phyloP scores from a whole-genome alignment of 2,797 vertebrate species.

The Squalus acanthias region DNA sequence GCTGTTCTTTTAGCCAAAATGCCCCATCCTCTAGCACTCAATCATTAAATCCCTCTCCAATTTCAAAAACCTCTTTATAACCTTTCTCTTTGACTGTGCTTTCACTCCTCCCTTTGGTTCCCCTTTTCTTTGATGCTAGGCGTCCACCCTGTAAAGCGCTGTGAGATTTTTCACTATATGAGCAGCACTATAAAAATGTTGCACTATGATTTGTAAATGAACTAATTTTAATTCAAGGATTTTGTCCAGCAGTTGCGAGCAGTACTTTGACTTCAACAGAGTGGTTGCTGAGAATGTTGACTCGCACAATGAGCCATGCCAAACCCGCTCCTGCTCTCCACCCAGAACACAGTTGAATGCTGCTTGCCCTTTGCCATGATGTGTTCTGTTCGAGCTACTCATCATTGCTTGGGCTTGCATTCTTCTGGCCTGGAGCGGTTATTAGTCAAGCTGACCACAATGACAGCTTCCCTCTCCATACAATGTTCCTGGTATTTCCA shows the following conservation, averaged over 20 bases:
- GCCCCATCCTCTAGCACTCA: background rate
- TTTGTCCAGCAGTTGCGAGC: background rate
- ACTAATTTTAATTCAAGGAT: background rate
- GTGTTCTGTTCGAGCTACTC: too few species aligned
- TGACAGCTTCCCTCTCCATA: too few species aligned
- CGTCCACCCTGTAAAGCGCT: background rate
- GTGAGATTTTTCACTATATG: background rate
- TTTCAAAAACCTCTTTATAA: background rate
- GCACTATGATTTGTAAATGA: background rate
- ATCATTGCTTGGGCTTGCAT: too few species aligned
- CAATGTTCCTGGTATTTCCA: too few species aligned
- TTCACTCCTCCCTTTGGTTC: background rate
- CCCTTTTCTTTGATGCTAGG: background rate
- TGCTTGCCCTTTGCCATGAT: too few species aligned
- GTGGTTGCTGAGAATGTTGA: background rate
- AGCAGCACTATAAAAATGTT: background rate
- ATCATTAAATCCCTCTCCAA: background rate
- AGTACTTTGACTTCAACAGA: background rate
- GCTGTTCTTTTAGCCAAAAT: background rate
- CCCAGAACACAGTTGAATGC: too few species aligned
- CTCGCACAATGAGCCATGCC: background rate
- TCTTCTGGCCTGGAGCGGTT: too few species aligned
- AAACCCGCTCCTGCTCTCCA: too few species aligned
- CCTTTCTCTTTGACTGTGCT: background rate
- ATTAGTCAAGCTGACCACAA: too few species aligned